These are phyloP conservation scores for Erethizon dorsatum DNA, from an alignment of 2,797 vertebrate genomes.

Conservation along the genomic window DNA sequence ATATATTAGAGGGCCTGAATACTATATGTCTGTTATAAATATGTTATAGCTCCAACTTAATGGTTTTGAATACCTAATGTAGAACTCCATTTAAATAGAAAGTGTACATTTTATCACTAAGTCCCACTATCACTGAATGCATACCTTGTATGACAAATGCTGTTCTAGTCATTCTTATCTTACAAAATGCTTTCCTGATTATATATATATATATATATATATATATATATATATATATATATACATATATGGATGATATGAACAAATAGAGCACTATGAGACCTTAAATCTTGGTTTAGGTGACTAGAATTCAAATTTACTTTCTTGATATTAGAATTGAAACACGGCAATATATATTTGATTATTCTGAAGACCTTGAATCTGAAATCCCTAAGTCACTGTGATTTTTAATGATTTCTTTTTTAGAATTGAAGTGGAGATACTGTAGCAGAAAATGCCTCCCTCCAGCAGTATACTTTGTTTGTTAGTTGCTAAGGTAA, in stretches of 20 bases:
- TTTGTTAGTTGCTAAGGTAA: too few species aligned
- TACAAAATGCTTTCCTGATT: background rate
- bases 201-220: background rate
- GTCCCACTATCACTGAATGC: background rate
- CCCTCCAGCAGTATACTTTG: too few species aligned
- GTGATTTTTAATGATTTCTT: constrained; percentile 8
- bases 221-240: background rate
- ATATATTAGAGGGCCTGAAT: background rate
- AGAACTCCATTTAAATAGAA: constrained; percentile 6
- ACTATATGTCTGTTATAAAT: background rate
- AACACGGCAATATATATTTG: background rate
- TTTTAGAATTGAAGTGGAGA: background rate
- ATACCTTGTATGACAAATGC: background rate
- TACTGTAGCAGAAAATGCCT: background rate
- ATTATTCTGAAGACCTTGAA: constrained; percentile 29
- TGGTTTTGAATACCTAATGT: constrained; percentile 1
- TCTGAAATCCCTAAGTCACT: constrained; percentile 19
- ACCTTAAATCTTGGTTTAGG: background rate
- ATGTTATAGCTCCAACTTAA: background rate
- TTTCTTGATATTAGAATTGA: background rate
- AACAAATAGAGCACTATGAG: background rate
- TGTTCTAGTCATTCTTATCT: background rate
- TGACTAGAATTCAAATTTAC: background rate
- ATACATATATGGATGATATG: background rate
- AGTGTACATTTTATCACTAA: background rate